Base-by-base conservation (phyloP, 2,888 invertebrate genomes). In the Chorisops tibialis region DNA sequence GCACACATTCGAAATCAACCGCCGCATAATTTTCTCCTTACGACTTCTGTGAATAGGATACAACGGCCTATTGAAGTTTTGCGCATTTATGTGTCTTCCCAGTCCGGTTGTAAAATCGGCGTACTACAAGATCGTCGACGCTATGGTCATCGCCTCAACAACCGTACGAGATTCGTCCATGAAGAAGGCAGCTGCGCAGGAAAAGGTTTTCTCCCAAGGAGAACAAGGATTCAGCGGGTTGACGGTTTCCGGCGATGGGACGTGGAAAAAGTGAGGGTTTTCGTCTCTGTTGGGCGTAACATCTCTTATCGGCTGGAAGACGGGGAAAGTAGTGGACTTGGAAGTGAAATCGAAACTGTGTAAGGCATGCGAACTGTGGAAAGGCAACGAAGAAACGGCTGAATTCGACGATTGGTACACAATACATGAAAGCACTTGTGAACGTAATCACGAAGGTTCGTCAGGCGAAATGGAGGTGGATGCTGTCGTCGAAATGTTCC, bases 361-460 rank as follows among this genome's bases (percentile, higher is more conserved):
- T 16, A 21, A 49, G 24, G 24, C 30, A 21, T 49, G 49, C 24
- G n/a, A 16, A 21, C n/a, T 22, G 11, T 49, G 49, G 49, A 16
- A 21, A 49, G 2, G 24, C 24, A 49, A 49, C n/a, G n/a, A 49
- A 24, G 49, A n/a, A n/a, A 24, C 47, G n/a, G 22, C 49, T 7
- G 35, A 50, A 3, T 16, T 22, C 24, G 24, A 11, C 1, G 49
- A 49, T 35, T 24, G 30, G 24, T 21, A 7, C 12, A 24, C 21
- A 47, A 49, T n/a, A n/a, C 22, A 24, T 24, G 7, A 24, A 12
- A 16, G 35, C 16, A 35, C 14, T n/a, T 50, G 50, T 16, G 30
- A 50, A 50, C 16, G 24, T 35, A 50, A 50, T 30, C 50, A 50
- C 11, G 35, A 50, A 4, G 49, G 49, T 4, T 22, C 22, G 21